A percentile compares a stretch with the other conserved stretches of the same genome.
Evolutionary conservation across 2,113 vertebrate species (phyloP).

Genomic region (Phasianus colchicus): DNA sequence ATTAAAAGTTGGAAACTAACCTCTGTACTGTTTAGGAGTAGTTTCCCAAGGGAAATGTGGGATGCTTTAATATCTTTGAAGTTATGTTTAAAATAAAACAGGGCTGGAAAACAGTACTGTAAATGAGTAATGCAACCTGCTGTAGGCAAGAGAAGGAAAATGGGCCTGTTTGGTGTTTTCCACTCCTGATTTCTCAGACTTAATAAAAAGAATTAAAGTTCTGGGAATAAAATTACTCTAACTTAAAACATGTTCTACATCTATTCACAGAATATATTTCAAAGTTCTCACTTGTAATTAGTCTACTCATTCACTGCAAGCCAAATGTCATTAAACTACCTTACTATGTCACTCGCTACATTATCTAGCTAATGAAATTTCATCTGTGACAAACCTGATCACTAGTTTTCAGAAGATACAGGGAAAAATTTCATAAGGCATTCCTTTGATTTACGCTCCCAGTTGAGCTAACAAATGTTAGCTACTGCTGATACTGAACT

Average conservation of each 20-base stretch:
- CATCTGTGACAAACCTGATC: background rate
- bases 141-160: background rate
- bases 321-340: background rate
- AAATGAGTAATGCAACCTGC: conserved; percentile 10
- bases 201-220: background rate
- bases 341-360: background rate
- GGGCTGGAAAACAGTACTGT: background rate
- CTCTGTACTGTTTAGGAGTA: conserved; percentile 36
- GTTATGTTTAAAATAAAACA: conserved; percentile 16
- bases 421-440: background rate
- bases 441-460: background rate
- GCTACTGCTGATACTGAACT: background rate
- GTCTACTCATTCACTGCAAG: background rate
- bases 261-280: background rate
- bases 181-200: background rate
- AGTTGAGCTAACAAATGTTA: background rate
- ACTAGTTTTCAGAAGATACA: background rate
- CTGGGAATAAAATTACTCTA: background rate
- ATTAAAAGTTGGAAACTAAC: conserved; percentile 41
- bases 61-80: conserved; percentile 35
- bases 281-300: background rate
- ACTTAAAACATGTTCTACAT: background rate
- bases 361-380: background rate
- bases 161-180: background rate
- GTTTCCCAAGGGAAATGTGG: conserved; percentile 24